phyloP scores from a whole-genome alignment of 2,797 vertebrate genomes.

The Esox lucius region DNA sequence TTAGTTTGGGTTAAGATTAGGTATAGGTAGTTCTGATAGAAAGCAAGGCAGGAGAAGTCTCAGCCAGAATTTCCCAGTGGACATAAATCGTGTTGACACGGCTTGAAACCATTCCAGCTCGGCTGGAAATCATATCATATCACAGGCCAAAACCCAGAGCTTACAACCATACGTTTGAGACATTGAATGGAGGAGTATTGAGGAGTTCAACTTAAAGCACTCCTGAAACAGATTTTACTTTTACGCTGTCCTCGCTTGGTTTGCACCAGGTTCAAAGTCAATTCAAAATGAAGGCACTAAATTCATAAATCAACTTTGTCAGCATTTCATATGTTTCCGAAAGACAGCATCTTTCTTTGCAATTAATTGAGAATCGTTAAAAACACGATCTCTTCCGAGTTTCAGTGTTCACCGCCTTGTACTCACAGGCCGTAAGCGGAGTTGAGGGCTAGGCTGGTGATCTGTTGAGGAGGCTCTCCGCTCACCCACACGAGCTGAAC shows the following conservation, averaged over 20 bases:
- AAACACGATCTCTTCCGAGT: no score
- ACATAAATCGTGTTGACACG: conserved; percentile 21
- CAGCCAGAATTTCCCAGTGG: conserved; percentile 3
- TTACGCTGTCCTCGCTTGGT: background rate
- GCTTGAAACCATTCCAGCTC: conserved; percentile 11
- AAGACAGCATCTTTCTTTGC: no score
- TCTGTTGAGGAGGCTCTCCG: conserved; percentile 96
- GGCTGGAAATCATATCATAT: conserved; percentile 16
- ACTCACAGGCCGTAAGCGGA: conserved; percentile 92
- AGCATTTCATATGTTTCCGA: no score
- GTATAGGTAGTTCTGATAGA: conserved; percentile 12
- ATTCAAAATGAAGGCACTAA: no score
- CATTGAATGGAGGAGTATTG: background rate
- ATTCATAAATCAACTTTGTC: no score
- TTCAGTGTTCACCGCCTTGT: background rate
- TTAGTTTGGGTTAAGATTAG: conserved; percentile 3
- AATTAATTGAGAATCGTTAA: no score
- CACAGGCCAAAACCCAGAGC: background rate
- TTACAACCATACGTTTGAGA: background rate
- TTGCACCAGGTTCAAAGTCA: background rate
- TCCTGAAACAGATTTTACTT: background rate
- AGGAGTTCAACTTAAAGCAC: background rate
- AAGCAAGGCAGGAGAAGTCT: conserved; percentile 9
- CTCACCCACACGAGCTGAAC: conserved; percentile 97
- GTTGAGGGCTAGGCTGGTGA: conserved; percentile 93